A percentile compares a stretch with the other conserved stretches of the same genome.
Evolutionary conservation across 2,113 vertebrate species (phyloP).

Genomic region (Zosterops japonicus): DNA sequence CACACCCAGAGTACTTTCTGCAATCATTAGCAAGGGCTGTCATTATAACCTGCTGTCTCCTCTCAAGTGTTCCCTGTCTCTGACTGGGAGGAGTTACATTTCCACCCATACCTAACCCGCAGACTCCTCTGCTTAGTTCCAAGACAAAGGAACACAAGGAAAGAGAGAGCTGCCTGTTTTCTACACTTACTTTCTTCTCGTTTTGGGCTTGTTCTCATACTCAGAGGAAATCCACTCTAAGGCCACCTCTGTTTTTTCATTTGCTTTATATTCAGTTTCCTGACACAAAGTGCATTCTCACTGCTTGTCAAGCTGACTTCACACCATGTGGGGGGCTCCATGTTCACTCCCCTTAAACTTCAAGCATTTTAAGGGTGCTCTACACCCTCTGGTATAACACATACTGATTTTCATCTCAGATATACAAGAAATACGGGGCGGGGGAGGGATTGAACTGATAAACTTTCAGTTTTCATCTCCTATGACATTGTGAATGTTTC

Average conservation of each 20-base stretch:
- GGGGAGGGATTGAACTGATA: neutral
- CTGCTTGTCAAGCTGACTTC: neutral
- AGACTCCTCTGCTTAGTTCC: neutral
- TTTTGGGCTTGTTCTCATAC: neutral
- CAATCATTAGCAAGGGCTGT: neutral
- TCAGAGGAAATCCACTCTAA: neutral
- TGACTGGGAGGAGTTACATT: neutral
- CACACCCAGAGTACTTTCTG: neutral
- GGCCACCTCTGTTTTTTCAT: neutral
- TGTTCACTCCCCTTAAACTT: neutral
- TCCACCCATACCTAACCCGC: neutral
- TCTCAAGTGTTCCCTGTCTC: neutral
- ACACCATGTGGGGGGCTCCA: accelerated
- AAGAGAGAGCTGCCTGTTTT: neutral
- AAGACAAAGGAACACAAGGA: neutral
- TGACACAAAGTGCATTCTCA: neutral
- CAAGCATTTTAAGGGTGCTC: neutral
- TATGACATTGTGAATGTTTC: neutral
- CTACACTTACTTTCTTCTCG: neutral
- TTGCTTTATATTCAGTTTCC: neutral
- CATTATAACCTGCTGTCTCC: neutral
- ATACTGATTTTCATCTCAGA: neutral
- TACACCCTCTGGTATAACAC: neutral
- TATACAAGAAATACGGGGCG: neutral
- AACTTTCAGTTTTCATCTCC: neutral